Evolutionary conservation across 1,140 invertebrate genomes (phyloP), one percentile per base, ranked within the genome.

Genomic region (Potamilus streckersoni): DNA sequence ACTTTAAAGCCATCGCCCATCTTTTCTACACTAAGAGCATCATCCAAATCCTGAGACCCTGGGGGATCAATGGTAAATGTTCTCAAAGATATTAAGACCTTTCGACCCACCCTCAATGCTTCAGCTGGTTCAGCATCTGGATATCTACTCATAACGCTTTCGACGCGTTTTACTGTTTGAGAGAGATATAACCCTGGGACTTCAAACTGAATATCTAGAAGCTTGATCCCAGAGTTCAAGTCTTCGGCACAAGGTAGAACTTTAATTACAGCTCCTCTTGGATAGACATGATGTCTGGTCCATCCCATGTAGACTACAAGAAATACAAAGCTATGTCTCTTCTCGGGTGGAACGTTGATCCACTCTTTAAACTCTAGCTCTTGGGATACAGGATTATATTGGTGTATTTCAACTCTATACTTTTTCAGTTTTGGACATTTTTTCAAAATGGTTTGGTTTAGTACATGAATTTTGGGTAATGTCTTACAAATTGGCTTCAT

Each of bases 11-110:
- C 72, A 20, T 73, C 75, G 4, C 80, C 73, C 15, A 79, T 20
- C 57, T 56, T 49, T 64, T 79, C 58, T 38, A 89, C 59, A 90
- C 99, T 97, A 0, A 99, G 90, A 49, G 98, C 98, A 91, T 99
- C 98, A 89, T 99, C 98, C 78, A 99, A 98, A 89, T 99, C 98
- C 17, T 97, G 98, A 88, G 98, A 99, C 3, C 96, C 97, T 5
- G 96, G 95, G 27, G 98, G 98, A 92, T 99, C 98, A 3, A 99
- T 97, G 0, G 96, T 98, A 85, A 97, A 99, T 31, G 69, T 27
- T 13, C 71, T 62, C 17, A 59, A 20, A 31, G 64, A 60, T 15
- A 79, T 80, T 1, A 98, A 90, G 90, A 98, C 96, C 23, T 92
- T 92, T 66, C 96, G 31, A 8, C 65, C 69, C 16, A 6, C 23